Base-by-base conservation (phyloP, 2,888 invertebrate genomes). In the Melinaea marsaeus region DNA sequence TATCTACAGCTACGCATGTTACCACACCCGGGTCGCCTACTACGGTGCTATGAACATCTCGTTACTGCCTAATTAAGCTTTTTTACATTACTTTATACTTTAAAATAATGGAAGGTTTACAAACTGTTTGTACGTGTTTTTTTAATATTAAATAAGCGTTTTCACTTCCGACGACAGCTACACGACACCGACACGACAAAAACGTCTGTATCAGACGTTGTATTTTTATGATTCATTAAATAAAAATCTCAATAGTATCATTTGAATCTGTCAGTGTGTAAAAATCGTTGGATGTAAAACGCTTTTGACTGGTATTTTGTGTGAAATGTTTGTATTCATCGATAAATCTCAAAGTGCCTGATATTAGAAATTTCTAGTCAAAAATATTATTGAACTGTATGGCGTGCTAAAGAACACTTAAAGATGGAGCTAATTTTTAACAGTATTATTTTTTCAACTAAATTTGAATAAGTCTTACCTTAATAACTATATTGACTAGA, bases 11-110 rank as follows among this genome's bases (percentile, higher is more conserved):
- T 37, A 7, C 4, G 37, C 37, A 7, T 37, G 37, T 37, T 7
- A 37, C 37, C 37, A 37, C 37, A 37, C 2, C 37, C 37, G 7
- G 37, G 37, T 37, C 37, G 37, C 37, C 35, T 54, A 56, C 48
- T 4, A 58, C 56, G 61, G 64, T 62, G 64, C 62, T 64, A 54
- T 33, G 22, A 51, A 37, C 48, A 13, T 47, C 22, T 47, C 55
- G 62, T 63, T 67, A 59, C 56, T 66, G 69, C 69, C 65, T 61
- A 63, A 58, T 72, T 56, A 67, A 37, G 37, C 60, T 70, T 69
- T 71, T 71, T 62, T 69, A 67, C 60, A 48, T 68, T 63, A 55
- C 66, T 71, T 70, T 70, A 55, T 71, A 64, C 9, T n/a, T 11
- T 66, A 54, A 65, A 65, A 65, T 66, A 66, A 60, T 65, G 51